Conservation (phyloP, 2,797 vertebrate species). For the Helostoma temminkii region DNA sequence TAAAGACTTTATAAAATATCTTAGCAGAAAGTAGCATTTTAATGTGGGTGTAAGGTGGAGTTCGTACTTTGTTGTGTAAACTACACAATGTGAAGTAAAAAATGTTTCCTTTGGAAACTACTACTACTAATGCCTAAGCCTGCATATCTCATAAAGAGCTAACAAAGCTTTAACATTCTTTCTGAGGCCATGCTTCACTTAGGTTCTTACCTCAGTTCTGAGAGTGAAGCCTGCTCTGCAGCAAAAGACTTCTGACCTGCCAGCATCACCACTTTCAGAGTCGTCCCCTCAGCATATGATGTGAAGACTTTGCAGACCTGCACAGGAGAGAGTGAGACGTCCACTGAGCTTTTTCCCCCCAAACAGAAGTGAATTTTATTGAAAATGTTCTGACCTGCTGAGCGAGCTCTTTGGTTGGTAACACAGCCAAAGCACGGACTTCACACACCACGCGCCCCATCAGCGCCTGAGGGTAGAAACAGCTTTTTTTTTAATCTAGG, state of each 20-base stretch:
- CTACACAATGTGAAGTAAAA: too few relatives aligned
- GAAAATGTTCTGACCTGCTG: conserved; percentile 87
- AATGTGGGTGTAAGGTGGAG: too few relatives aligned
- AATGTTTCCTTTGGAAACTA: too few relatives aligned
- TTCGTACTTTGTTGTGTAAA: too few relatives aligned
- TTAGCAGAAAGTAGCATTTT: too few relatives aligned
- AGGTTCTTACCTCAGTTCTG: conserved; percentile 87
- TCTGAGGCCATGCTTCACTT: too few relatives aligned
- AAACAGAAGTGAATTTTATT: background rate
- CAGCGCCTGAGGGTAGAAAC: conserved; percentile 83
- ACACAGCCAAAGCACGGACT: conserved; percentile 89
- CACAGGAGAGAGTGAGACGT: accelerated
- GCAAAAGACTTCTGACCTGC: conserved; percentile 91
- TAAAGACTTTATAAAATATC: too few relatives aligned
- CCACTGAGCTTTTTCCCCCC: background rate
- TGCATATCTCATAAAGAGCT: background rate
- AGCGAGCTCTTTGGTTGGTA: conserved; percentile 97
- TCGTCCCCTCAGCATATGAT: conserved; percentile 87
- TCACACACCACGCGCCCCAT: conserved; percentile 88
- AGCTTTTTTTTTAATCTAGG: background rate
- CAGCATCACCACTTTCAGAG: conserved; percentile 88
- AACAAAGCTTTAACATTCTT: background rate
- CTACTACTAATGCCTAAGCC: background rate
- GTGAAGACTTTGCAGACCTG: conserved; percentile 94
- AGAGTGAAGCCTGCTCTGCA: conserved; percentile 89